Evolutionary conservation across 2,797 vertebrate genomes (phyloP), one percentile per base, ranked within the genome.

Genomic region (Tenualosa thibaudeaui): DNA sequence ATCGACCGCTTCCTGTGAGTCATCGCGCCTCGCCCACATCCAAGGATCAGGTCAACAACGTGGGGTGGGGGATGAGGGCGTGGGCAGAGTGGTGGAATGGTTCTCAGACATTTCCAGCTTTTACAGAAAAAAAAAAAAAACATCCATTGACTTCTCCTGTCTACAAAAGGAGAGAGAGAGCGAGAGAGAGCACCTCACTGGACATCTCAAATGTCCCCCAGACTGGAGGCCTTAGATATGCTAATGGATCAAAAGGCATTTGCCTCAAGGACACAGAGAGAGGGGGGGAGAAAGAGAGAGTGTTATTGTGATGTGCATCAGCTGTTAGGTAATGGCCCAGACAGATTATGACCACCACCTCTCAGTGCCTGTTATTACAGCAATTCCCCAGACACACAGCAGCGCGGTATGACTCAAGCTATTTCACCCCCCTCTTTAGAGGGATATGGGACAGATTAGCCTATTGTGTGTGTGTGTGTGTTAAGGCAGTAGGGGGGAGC

Each of bases 251-350:
- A 75, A 75, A 75, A 75, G 37, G 68, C 68, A 75, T 75, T 43
- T 43, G 68, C 37, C 43, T 75, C 68, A 75, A 75, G 68, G 68
- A 75, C 68, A 75, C 22, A 24, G 1, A 65, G 60, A 24, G 60
- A 65, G 60, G 24, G 60, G 6, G 60, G 24, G n/a, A 0, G 37
- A 13, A 15, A 19, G 68, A 6, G 68, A 7, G 19, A 43, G 5
- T 75, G 68, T 75, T 75, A 75, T 75, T 75, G 13, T 75, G 68
- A 75, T 75, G 68, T 75, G 68, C 68, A 75, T 75, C 68, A 75
- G 68, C 68, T 75, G 68, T 75, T 75, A 37, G 68, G 68, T 75
- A 75, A 75, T 75, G 68, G 68, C 37, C 68, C 68, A 75, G 58
- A 62, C 58, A 62, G 68, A 75, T 75, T 75, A 75, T 75, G 68